Evolutionary conservation across 2,113 vertebrate species (phyloP), one percentile per base, ranked within the genome.

Genomic region (Mustela nigripes): DNA sequence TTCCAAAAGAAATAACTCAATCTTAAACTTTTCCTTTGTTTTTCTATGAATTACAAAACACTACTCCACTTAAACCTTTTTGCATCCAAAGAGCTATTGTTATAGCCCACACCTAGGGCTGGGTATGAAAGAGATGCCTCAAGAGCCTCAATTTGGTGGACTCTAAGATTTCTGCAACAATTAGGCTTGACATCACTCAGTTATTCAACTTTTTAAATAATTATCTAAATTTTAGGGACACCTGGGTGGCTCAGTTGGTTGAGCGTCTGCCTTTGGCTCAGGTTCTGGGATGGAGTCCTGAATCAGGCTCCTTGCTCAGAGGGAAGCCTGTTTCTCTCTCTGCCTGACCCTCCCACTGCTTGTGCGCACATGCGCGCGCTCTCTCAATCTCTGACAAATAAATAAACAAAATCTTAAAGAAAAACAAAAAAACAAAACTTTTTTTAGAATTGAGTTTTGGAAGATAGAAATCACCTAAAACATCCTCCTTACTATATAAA

Each of bases 401-500:
- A 62, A 62, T 62, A 26, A 62, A 62, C 10, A 62, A 62, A 62
- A 62, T 26, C 9, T 62, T 62, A 3, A 24, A 62, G 26, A 60
- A 60, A 62, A 60, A 3, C 48, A 42, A 53, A 15, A 50, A 50
- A 50, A 3, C 50, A 50, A 50, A 15, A 80, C 36, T 18, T 22
- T 22, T 85, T 96, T 36, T 87, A n/a, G 15, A 78, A 90, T 76
- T 97, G 95, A 21, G 28, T 81, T 83, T 89, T 79, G 5, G 39
- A 81, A 81, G 93, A 63, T 11, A 79, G 12, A 94, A 94, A 91
- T 94, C 33, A 65, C 84, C 31, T 67, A 14, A 96, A 93, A 53
- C 71, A 81, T 3, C 83, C 24, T 1, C 74, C 33, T 65, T 36
- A 28, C 16, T 69, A 22, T 63, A 53, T 53, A 74, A n/a, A 39